Evolutionary conservation across 2,797 vertebrate genomes (phyloP).

Genomic region (Knipowitschia caucasica): DNA sequence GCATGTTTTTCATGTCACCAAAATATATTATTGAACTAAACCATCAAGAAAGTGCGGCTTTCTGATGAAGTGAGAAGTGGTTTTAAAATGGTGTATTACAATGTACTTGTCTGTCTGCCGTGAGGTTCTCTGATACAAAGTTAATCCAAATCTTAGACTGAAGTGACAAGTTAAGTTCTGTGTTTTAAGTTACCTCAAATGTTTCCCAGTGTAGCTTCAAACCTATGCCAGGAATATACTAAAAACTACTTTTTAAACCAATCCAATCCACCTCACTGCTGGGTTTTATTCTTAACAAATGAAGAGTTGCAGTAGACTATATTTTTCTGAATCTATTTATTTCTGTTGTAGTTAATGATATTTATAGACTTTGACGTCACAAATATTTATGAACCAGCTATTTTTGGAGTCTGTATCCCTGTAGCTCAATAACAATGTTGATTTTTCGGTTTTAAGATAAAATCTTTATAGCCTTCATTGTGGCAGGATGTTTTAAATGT

Average conservation of each 20-base stretch:
- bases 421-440: not conserved
- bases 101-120: not conserved
- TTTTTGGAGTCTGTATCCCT: not conserved
- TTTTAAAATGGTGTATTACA: not conserved
- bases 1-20: no score
- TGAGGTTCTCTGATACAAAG: not conserved
- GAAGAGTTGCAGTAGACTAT: not conserved
- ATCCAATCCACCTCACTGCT: not conserved
- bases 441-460: not conserved
- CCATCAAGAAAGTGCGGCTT: no score
- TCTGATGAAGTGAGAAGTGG: no score
- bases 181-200: not conserved
- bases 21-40: no score
- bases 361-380: not conserved
- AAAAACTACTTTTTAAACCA: not conserved
- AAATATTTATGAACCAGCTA: not conserved
- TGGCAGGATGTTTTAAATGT: not conserved
- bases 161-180: not conserved
- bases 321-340: slow-evolving; percentile 11
- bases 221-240: not conserved
- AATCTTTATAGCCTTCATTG: not conserved
- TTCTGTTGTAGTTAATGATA: not conserved
- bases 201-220: not conserved
- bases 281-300: not conserved
- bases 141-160: not conserved